Base-by-base conservation (phyloP, 2,113 vertebrate species). In the western clawed frog (Xenopus tropicalis) region DNA sequence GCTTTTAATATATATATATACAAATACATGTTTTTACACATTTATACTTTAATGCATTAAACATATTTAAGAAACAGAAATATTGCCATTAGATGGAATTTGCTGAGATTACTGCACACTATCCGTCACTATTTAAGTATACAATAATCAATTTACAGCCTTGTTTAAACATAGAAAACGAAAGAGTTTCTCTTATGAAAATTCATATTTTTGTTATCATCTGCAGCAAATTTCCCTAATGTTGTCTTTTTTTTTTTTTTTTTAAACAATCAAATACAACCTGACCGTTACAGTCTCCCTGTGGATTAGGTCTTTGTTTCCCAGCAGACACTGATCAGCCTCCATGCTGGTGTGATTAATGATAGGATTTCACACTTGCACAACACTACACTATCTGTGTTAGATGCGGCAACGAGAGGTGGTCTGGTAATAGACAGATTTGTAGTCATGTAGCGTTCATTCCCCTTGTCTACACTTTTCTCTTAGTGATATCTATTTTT, bases 311-410 rank as follows among this genome's bases (percentile, higher is more conserved):
- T 62, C 58, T 52, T 54, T n/a, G 37, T 75, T 62, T 75, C 72
- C 72, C 72, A 69, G 66, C 72, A 69, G 72, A 75, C 57, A 12
- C 66, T 69, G 72, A 68, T 75, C 72, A 75, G 67, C 67, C 66
- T 75, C 57, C 58, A 69, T 48, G 58, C 72, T 44, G 63, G 51
- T 62, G 72, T 75, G 72, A 75, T 75, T 75, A 75, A 75, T 75
- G 72, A 75, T 75, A 69, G 66, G 72, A 75, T 69, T 75, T 75
- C 66, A 67, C 72, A 75, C 72, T 75, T 69, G 58, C 72, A 75
- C 72, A 75, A 75, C 72, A 75, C 72, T 75, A 75, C 72, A 75
- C 72, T 75, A 75, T 75, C 72, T 75, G 72, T 75, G 72, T 69
- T 75, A 75, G 72, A 75, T 69, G 72, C 72, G 25, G 65, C 72